Evolutionary conservation across 2,113 vertebrate genomes (phyloP).

Genomic region (Gymnogyps californianus): DNA sequence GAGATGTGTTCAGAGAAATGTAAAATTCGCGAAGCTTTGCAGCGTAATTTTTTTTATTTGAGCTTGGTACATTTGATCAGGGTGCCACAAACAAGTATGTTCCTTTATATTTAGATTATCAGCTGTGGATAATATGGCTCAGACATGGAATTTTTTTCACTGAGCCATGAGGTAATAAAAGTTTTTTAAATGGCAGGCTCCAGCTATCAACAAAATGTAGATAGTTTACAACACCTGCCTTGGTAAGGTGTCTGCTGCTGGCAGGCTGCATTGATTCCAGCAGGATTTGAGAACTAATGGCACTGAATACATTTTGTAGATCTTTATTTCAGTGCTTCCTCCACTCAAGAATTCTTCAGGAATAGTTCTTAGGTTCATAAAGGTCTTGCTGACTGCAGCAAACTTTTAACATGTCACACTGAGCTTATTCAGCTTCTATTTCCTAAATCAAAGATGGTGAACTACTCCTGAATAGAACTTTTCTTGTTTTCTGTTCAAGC

Average conservation of each 20-base stretch:
- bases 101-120: not conserved
- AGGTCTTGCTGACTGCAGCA: not conserved
- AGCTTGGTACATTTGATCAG: not conserved
- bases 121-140: not conserved
- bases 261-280: not conserved
- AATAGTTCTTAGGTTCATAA: not conserved
- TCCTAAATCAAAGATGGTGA: not conserved
- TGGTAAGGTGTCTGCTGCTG: not conserved
- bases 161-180: not conserved
- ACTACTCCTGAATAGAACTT: not conserved
- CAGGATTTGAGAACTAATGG: not conserved
- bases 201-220: not conserved
- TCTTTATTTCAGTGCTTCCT: not conserved
- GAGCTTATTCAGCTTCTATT: not conserved
- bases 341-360: not conserved
- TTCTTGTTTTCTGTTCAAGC: not conserved
- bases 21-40: not conserved
- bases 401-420: not conserved
- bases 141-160: not conserved
- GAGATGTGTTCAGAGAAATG: not conserved
- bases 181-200: not conserved
- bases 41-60: not conserved
- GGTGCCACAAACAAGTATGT: no score
- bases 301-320: not conserved
- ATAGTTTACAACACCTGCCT: not conserved